A percentile compares a stretch with the other conserved stretches of the same genome.
phyloP scores from a whole-genome alignment of 2,888 invertebrate genomes.

The Temnothorax unifasciatus region DNA sequence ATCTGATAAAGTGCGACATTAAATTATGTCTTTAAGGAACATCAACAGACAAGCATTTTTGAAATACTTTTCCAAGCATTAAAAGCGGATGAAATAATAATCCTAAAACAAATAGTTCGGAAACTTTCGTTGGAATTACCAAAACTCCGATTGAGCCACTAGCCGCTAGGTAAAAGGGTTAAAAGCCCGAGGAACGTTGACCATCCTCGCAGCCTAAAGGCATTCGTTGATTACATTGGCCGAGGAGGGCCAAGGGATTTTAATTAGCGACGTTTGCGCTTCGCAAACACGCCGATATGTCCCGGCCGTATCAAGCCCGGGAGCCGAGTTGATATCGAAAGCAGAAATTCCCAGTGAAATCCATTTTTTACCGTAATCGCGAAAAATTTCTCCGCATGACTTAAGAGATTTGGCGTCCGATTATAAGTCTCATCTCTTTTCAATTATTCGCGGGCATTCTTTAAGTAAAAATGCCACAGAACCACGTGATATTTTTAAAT shows the following conservation, averaged over 20 bases:
- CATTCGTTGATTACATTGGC: conserved; percentile 84
- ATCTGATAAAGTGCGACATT: neutral
- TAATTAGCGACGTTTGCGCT: conserved; percentile 85
- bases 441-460: neutral
- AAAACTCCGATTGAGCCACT: conserved; percentile 53
- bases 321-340: conserved; percentile 59
- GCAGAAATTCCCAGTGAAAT: conserved; percentile 69
- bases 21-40: neutral
- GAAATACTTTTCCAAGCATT: neutral
- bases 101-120: neutral
- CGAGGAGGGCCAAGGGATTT: conserved; percentile 83
- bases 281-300: conserved; percentile 82
- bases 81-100: neutral
- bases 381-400: neutral
- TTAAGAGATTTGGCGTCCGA: neutral
- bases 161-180: conserved; percentile 53
- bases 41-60: neutral
- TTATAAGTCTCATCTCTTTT: neutral
- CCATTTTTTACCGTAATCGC: conserved; percentile 56
- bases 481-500: conserved; percentile 56
- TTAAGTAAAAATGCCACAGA: conserved; percentile 34
- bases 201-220: conserved; percentile 83
- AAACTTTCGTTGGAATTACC: conserved; percentile 47
- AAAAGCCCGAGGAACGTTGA: conserved; percentile 78
- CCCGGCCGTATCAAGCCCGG: conserved; percentile 59